Evolutionary conservation across 2,797 vertebrate species (phyloP).

Genomic region (Lacerta viridis): DNA sequence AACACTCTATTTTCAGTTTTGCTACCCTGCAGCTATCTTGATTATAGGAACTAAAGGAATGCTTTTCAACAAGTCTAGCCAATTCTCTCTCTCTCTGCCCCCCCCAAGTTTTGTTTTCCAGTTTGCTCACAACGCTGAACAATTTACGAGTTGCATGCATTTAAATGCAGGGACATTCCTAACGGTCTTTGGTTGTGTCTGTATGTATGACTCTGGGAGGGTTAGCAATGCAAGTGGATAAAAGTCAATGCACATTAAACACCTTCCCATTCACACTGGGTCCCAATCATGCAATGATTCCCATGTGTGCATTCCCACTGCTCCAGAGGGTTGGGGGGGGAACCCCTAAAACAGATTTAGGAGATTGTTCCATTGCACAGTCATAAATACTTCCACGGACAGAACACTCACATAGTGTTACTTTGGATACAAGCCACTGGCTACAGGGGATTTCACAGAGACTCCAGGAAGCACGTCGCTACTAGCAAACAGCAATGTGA

Average conservation of each 20-base stretch:
- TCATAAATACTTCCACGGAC: too few species aligned
- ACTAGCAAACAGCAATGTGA: not conserved
- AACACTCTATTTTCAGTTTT: not conserved
- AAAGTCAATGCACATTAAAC: not conserved
- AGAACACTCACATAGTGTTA: too few species aligned
- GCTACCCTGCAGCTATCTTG: constrained; percentile 17
- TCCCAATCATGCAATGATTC: not conserved
- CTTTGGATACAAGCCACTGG: too few species aligned
- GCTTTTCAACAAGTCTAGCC: not conserved
- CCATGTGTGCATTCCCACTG: too few species aligned
- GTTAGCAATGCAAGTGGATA: not conserved
- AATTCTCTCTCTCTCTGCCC: too few species aligned
- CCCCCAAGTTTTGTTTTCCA: not conserved
- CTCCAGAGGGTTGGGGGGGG: too few species aligned
- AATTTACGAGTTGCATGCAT: not conserved
- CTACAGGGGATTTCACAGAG: not conserved
- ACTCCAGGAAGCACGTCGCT: not conserved
- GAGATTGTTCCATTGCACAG: too few species aligned
- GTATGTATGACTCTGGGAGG: not conserved
- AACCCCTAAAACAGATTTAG: too few species aligned
- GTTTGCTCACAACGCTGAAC: not conserved
- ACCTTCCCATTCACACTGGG: not conserved
- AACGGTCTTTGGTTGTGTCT: not conserved
- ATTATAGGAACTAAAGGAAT: not conserved
- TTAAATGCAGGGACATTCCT: not conserved